These are phyloP conservation scores for human DNA, from an alignment of 2,113 vertebrate genomes.

Conservation along the genomic window GRCh38 chr12:44527001-44527500, in stretches of 20 bases:
- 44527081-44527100: not conserved
- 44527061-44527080: not conserved
- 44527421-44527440: not conserved
- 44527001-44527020: not conserved
- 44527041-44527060: not conserved
- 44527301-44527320: not conserved
- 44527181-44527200: not conserved
- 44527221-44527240: not conserved
- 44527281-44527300: not conserved
- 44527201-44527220: not conserved
- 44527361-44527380: not conserved
- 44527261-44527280: constrained; percentile 1
- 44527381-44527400: not conserved
- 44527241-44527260: not conserved
- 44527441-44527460: not conserved
- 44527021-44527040: not conserved
- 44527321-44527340: not conserved
- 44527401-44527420: not conserved
- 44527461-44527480: not conserved
- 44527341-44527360: not conserved
- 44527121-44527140: not conserved
- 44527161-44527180: not conserved
- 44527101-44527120: not conserved
- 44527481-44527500: not conserved
- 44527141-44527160: not conserved